phyloP scores from a whole-genome alignment of 2,113 vertebrate genomes.

The Cyphomyrus discorhynchus region DNA sequence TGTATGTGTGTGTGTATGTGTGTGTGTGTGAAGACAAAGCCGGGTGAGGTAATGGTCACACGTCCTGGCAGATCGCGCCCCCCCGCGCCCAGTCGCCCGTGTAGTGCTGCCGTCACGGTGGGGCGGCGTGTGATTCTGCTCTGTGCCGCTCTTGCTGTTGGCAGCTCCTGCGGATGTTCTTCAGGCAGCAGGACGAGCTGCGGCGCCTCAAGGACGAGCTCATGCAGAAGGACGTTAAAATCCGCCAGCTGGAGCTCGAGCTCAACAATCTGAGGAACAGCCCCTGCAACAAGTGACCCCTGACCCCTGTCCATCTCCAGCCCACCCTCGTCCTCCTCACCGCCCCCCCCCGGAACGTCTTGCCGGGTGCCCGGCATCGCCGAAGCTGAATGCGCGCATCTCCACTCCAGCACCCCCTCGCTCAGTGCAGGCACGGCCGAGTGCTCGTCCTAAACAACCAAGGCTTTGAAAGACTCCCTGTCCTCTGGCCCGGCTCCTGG shows the following conservation, averaged over 20 bases:
- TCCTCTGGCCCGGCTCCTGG: slow-evolving; percentile 47
- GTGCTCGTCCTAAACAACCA: slow-evolving; percentile 5
- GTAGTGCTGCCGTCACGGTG: neutral
- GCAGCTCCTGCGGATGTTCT: slow-evolving; percentile 93
- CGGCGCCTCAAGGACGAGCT: slow-evolving; percentile 86
- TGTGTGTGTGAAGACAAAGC: neutral
- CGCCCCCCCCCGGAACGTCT: slow-evolving; percentile 9
- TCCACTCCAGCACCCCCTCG: neutral
- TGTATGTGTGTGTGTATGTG: neutral
- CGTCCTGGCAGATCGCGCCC: neutral
- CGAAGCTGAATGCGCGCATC: slow-evolving; percentile 31
- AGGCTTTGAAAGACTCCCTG: neutral
- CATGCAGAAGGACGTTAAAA: slow-evolving; percentile 77
- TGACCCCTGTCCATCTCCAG: slow-evolving; percentile 11
- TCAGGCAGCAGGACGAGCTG: slow-evolving; percentile 92
- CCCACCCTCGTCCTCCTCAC: neutral
- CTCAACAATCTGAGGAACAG: slow-evolving; percentile 88
- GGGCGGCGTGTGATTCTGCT: neutral
- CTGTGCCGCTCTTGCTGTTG: slow-evolving; percentile 19
- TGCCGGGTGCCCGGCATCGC: slow-evolving; percentile 30
- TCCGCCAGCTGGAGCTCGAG: slow-evolving; percentile 93
- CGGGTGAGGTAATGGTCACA: neutral
- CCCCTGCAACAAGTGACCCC: slow-evolving; percentile 79
- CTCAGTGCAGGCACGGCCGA: neutral
- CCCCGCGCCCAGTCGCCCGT: no score